Percentiles rank a stretch among this genome's conserved stretches.
These are phyloP conservation scores for Cariama cristata DNA, from an alignment of 2,113 vertebrate genomes.

Conservation along the genomic window DNA sequence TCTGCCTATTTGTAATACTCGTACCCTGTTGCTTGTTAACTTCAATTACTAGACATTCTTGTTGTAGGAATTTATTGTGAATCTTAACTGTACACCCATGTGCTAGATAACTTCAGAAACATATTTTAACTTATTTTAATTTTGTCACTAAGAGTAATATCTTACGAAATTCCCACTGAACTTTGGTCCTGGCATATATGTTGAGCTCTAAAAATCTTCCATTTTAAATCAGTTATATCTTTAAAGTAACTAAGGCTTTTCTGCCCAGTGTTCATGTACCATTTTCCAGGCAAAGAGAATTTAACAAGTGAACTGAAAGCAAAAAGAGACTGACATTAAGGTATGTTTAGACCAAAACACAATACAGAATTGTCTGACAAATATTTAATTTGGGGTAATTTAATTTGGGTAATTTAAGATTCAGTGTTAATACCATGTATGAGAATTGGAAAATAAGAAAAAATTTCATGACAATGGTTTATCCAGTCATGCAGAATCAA, in stretches of 20 bases:
- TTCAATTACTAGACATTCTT: neutral
- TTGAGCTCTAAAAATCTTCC: neutral
- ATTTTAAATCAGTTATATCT: neutral
- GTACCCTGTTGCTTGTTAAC: neutral
- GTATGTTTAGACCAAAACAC: constrained; percentile 1
- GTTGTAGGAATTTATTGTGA: neutral
- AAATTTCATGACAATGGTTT: constrained; percentile 28
- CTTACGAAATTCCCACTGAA: neutral
- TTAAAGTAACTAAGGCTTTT: neutral
- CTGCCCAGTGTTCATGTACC: neutral
- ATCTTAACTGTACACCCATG: neutral
- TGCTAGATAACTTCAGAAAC: neutral
- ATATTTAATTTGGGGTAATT: neutral
- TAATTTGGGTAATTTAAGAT: constrained; percentile 3
- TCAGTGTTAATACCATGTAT: neutral
- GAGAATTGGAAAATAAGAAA: constrained; percentile 34
- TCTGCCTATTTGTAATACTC: neutral
- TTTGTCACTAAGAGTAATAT: neutral
- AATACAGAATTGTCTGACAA: neutral
- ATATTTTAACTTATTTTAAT: neutral
- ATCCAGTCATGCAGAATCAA: constrained; percentile 38
- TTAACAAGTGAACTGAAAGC: constrained; percentile 7
- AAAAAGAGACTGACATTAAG: neutral
- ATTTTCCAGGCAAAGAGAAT: neutral
- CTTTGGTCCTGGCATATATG: neutral